phyloP scores from a whole-genome alignment of 2,888 invertebrate species.

The Scaptomyza cyrtandrae region DNA sequence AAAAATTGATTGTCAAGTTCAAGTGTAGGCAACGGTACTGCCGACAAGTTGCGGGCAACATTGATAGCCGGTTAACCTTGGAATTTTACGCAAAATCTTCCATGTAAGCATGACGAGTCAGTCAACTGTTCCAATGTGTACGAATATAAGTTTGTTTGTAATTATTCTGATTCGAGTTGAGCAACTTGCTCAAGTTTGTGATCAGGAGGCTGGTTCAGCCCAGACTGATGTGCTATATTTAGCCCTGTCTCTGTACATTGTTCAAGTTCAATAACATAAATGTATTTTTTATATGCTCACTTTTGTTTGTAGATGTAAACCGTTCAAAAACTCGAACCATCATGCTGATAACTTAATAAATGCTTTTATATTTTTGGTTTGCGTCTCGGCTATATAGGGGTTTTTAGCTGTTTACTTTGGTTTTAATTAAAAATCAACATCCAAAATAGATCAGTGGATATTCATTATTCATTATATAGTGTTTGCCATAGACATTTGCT shows the following conservation, averaged over 20 bases:
- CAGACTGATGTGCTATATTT: slow-evolving; percentile 25
- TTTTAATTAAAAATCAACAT: background rate
- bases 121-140: slow-evolving; percentile 45
- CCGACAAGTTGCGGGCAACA: slow-evolving; percentile 11
- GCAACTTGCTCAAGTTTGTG: slow-evolving; percentile 17
- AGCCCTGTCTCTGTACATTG: background rate
- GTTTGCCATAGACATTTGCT: too few relatives aligned
- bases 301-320: background rate
- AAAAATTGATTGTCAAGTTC: slow-evolving; percentile 42
- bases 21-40: slow-evolving; percentile 57
- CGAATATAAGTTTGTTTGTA: background rate
- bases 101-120: slow-evolving; percentile 52
- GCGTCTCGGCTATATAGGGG: background rate
- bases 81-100: slow-evolving; percentile 56
- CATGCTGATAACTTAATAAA: slow-evolving; percentile 26
- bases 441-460: too few relatives aligned
- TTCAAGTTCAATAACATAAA: background rate
- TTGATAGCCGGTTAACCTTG: slow-evolving; percentile 62
- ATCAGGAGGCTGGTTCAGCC: slow-evolving; percentile 36
- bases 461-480: too few relatives aligned
- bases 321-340: slow-evolving; percentile 27
- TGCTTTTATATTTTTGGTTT: background rate
- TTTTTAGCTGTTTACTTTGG: background rate
- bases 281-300: slow-evolving; percentile 1
- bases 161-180: slow-evolving; percentile 37